A percentile compares a stretch with the other conserved stretches of the same genome.
Evolutionary conservation across 2,797 vertebrate genomes (phyloP).

Genomic region (Vipera latastei): DNA sequence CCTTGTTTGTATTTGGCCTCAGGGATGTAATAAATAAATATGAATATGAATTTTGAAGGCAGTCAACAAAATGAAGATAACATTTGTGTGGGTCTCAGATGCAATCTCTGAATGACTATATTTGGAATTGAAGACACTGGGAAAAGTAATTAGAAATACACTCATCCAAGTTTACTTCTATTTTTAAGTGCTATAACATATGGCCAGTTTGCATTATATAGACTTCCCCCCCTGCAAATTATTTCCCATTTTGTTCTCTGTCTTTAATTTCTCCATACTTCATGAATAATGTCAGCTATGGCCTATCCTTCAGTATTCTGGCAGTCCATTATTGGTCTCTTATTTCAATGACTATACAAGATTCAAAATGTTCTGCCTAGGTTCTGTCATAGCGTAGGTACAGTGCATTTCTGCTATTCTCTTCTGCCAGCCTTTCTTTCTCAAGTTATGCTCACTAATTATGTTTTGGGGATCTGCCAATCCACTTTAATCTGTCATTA

Average conservation of each 20-base stretch:
- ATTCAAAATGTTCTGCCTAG: constrained; percentile 6
- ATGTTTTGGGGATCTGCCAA: neutral
- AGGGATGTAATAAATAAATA: neutral
- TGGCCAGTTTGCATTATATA: neutral
- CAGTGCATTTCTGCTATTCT: neutral
- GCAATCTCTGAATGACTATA: neutral
- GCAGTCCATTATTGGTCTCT: neutral
- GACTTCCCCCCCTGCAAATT: neutral
- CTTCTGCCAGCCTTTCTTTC: neutral
- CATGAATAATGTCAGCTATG: neutral
- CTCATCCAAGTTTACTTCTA: constrained; percentile 1
- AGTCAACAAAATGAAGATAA: constrained; percentile 3
- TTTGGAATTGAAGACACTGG: neutral
- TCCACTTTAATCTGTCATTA: neutral
- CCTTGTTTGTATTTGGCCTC: neutral
- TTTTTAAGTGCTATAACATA: neutral
- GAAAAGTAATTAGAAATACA: neutral
- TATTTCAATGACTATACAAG: constrained; percentile 1
- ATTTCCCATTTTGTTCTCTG: neutral
- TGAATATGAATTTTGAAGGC: neutral
- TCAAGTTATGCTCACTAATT: neutral
- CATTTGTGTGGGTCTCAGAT: neutral
- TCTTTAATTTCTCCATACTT: neutral
- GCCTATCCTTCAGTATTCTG: constrained; percentile 1
- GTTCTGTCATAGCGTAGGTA: neutral